Evolutionary conservation across 2,888 invertebrate genomes (phyloP).

Genomic region (Dicycla oo): DNA sequence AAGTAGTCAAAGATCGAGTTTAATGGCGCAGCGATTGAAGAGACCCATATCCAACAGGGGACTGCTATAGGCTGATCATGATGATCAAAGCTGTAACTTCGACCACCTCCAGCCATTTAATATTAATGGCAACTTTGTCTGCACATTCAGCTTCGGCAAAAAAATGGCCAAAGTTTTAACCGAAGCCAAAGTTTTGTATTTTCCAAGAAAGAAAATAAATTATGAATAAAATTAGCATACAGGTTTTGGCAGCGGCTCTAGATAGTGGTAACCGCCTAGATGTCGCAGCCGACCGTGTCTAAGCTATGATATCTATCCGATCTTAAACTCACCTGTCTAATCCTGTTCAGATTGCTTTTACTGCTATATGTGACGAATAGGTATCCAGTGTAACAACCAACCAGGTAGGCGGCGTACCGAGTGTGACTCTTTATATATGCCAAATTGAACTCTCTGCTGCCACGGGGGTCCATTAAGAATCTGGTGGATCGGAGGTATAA

Average conservation of each 20-base stretch:
- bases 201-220: background rate
- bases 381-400: constrained; percentile 90
- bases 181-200: background rate
- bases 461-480: constrained; percentile 88
- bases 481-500: constrained; percentile 68
- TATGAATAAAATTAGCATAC: background rate
- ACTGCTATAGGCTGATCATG: background rate
- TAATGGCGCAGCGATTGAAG: no score
- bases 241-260: background rate
- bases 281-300: no score
- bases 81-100: background rate
- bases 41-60: background rate
- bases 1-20: no score
- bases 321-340: constrained; percentile 72
- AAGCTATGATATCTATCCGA: background rate
- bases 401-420: constrained; percentile 89
- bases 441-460: constrained; percentile 86
- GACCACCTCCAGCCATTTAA: no score
- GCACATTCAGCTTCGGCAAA: background rate
- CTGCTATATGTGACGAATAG: constrained; percentile 73
- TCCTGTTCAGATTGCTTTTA: constrained; percentile 67
- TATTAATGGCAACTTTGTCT: background rate
- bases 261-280: background rate
- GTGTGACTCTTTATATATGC: constrained; percentile 91
- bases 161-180: background rate